A percentile compares a stretch with the other conserved stretches of the same genome.
These are phyloP conservation scores for Cyphomyrus plagiostoma DNA, from an alignment of 2,113 vertebrate genomes.

Conservation along the genomic window DNA sequence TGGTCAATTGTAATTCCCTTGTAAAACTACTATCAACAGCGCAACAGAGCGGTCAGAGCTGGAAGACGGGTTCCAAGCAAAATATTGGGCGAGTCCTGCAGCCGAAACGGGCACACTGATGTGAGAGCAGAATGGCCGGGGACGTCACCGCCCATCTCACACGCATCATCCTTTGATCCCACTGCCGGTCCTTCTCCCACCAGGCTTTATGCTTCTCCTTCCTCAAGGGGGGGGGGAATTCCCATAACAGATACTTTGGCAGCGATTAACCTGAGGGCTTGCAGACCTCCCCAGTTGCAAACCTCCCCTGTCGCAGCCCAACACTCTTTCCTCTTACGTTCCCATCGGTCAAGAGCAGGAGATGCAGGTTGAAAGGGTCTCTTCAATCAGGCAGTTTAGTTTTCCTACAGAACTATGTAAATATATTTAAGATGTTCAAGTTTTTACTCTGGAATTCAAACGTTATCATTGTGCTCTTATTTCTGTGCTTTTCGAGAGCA, in stretches of 20 bases:
- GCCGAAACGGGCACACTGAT: neutral
- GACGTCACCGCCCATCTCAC: neutral
- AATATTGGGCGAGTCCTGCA: neutral
- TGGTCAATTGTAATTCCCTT: neutral
- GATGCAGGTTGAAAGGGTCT: neutral
- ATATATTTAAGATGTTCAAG: neutral
- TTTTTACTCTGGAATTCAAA: constrained; percentile 9
- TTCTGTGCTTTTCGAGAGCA: neutral
- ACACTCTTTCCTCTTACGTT: neutral
- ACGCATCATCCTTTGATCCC: neutral
- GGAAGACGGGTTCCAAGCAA: neutral
- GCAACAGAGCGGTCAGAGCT: neutral
- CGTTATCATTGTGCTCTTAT: neutral
- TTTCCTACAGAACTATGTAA: neutral
- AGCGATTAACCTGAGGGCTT: neutral
- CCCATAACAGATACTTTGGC: neutral
- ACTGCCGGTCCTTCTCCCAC: neutral
- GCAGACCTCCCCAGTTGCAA: neutral
- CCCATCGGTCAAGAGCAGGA: neutral
- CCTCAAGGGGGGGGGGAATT: neutral
- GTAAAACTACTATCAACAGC: constrained; percentile 1
- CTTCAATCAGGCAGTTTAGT: neutral
- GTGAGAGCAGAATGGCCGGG: neutral
- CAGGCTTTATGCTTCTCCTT: neutral
- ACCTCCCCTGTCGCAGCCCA: neutral